Conservation (phyloP, 2,797 vertebrate species). For the Peromyscus attwateri region DNA sequence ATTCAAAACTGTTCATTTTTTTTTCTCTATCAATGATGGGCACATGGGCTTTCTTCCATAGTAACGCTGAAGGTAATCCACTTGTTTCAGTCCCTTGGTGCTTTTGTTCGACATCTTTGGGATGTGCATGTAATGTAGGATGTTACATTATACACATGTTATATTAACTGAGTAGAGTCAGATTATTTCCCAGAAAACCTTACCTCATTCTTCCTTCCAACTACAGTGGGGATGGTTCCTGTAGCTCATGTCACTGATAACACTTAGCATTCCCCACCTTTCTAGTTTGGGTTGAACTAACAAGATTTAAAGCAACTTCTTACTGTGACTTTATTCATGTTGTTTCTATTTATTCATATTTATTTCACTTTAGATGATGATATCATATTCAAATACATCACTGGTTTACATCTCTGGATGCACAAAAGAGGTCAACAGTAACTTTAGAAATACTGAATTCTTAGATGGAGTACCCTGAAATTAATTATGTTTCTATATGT, state of each 20-base stretch:
- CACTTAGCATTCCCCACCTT: neutral
- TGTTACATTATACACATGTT: neutral
- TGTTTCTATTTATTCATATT: neutral
- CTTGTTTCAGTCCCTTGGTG: neutral
- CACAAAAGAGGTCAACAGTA: neutral
- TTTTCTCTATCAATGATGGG: neutral
- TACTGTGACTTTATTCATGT: neutral
- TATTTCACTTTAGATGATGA: neutral
- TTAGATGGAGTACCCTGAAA: neutral
- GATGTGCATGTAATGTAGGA: neutral
- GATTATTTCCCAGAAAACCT: constrained; percentile 11
- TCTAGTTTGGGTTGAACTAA: neutral
- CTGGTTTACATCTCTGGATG: neutral
- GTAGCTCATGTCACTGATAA: neutral
- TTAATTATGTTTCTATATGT: neutral
- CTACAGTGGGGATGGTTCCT: neutral
- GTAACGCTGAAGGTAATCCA: neutral
- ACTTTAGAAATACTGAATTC: neutral
- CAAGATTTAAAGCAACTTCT: constrained; percentile 1
- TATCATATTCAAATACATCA: neutral
- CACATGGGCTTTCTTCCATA: neutral
- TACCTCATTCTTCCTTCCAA: neutral
- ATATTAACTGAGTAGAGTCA: neutral
- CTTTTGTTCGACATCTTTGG: neutral
- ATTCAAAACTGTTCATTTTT: neutral